Evolutionary conservation across 2,888 invertebrate species (phyloP), one percentile per base, ranked within the genome.

Genomic region (Ophonus ardosiacus): DNA sequence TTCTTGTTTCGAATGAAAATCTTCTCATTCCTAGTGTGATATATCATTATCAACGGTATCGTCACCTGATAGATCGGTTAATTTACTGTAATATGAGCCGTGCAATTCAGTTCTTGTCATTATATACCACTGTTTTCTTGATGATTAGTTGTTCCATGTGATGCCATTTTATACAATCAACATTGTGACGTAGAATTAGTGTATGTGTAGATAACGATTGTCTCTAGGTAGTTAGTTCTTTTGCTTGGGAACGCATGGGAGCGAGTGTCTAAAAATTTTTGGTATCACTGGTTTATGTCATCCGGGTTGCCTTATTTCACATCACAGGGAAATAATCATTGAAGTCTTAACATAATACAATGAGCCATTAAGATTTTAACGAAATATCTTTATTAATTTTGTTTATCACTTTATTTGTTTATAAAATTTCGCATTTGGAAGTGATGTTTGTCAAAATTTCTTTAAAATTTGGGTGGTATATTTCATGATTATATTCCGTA

Each of bases 91-190:
- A 31, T 57, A 59, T 24, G 57, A 59, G 79, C 59, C 79, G 24
- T 79, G 21, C 79, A 79, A 57, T 79, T 59, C 59, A 59, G 24
- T 24, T 80, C 79, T 80, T 17, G 59, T 80, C 80, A 79, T 79
- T 79, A 21, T 56, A 17, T 80, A 61, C 15, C 80, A 18, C 51
- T 65, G 63, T 43, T 81, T 81, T 81, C 80, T 81, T 51, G 65
- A 63, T 80, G 15, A 63, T 81, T 81, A 56, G 56, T 31, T 78
- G 78, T 78, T 63, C 24, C 81, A 65, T 81, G 81, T 81, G 81
- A 81, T 71, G 81, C 81, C 81, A 81, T 81, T 81, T 81, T 81
- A 81, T 81, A 81, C 81, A 81, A 61, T 68, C 65, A 65, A 65
- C 65, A 81, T 63, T 80, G 61, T 80, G 78, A 80, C 80, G 40